Evolutionary conservation across 2,888 invertebrate species (phyloP).

Genomic region (Onchidella celtica): DNA sequence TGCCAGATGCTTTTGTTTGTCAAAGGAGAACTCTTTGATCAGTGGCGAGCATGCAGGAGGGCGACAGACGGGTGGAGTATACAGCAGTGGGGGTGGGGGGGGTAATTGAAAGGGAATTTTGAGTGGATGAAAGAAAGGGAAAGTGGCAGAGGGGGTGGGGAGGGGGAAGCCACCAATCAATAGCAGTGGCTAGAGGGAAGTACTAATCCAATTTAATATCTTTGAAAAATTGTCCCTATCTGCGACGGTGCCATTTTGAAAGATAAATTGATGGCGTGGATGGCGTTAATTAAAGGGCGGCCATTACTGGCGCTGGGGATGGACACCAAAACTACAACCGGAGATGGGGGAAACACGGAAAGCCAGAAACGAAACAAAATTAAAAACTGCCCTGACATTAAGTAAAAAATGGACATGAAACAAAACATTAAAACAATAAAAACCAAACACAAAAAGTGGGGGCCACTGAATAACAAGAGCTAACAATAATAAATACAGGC

Average conservation of each 20-base stretch:
- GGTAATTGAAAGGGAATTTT: background rate
- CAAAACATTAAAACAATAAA: background rate
- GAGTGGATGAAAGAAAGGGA: background rate
- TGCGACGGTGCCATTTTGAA: constrained; percentile 37
- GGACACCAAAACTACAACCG: constrained; percentile 20
- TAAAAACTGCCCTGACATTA: background rate
- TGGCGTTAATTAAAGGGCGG: constrained; percentile 32
- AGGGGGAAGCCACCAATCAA: constrained; percentile 10
- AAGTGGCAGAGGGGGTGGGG: background rate
- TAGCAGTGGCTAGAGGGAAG: constrained; percentile 24
- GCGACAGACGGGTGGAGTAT: background rate
- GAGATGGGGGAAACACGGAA: background rate
- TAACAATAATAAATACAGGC: constrained; percentile 23
- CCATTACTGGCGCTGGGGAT: background rate
- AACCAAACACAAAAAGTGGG: background rate
- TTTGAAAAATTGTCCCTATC: constrained; percentile 46
- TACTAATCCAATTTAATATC: constrained; percentile 47
- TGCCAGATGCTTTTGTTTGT: constrained; percentile 41
- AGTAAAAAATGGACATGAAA: background rate
- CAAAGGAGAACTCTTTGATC: constrained; percentile 24
- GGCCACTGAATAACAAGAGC: too few species aligned
- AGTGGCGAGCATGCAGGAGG: background rate
- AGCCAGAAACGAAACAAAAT: background rate
- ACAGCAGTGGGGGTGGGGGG: background rate
- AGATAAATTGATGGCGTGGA: constrained; percentile 28